These are phyloP conservation scores for Dipodomys ordii DNA, from an alignment of 2,113 vertebrate genomes.

Conservation along the genomic window DNA sequence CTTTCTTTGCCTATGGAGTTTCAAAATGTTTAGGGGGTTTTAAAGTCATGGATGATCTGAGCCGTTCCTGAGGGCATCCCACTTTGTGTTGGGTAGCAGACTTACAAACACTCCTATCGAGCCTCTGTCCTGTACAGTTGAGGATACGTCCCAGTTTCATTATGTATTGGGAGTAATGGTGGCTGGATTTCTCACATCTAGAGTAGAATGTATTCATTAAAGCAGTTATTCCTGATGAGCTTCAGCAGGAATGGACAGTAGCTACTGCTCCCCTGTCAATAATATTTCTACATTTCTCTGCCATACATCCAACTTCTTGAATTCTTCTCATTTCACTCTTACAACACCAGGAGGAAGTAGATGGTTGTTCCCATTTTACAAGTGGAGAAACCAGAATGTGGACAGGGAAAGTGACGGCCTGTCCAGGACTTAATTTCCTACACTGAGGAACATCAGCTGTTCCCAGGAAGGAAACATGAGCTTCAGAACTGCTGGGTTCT, in stretches of 20 bases:
- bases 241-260: neutral
- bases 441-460: neutral
- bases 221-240: neutral
- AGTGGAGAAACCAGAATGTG: neutral
- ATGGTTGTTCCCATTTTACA: neutral
- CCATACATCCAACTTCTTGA: neutral
- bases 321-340: neutral
- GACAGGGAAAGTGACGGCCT: neutral
- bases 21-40: neutral
- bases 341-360: neutral
- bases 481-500: neutral
- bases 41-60: neutral
- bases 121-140: neutral
- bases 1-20: neutral
- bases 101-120: neutral
- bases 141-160: neutral
- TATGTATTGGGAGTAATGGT: neutral
- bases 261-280: neutral
- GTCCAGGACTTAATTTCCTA: neutral
- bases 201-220: neutral
- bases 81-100: neutral
- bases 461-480: neutral
- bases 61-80: neutral
- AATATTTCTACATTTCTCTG: neutral
- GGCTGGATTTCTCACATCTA: neutral